Evolutionary conservation across 2,113 vertebrate species (phyloP), one percentile per base, ranked within the genome.

Genomic region (Circaetus cinerascens): DNA sequence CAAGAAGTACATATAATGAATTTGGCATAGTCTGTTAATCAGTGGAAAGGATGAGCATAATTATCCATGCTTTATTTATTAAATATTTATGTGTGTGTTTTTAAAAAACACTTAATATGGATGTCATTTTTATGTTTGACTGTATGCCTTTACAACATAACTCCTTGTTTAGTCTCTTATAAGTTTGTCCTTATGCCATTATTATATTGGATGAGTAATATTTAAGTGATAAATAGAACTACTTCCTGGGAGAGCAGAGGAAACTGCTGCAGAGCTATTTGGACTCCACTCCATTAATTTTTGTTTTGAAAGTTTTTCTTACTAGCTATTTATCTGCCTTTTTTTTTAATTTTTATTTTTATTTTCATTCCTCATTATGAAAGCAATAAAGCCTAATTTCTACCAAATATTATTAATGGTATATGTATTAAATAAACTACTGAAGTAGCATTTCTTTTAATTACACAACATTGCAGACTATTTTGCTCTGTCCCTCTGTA

Each of bases 351-450:
- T 53, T 80, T 68, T 60, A 50, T 40, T 43, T 23, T 30, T 56
- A 60, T 62, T 95, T 96, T 80, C 68, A 94, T 94, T 96, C 69
- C 73, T 97, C 94, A 93, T 97, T 96, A 96, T 91, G 97, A 97
- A 97, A 98, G 98, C 98, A 98, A 98, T 98, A 98, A 98, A 98
- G 78, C 95, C 91, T 97, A 73, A 97, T 98, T 98, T 97, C 91
- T 98, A 97, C 92, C 89, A 97, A 96, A 95, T 93, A 73, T 51
- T 88, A 68, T 71, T 91, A 90, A 90, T 93, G 64, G 80, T 88
- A 92, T 74, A 86, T 95, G 73, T 97, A 92, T 95, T 96, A 83
- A 96, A 93, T 95, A 48, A 96, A 86, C 34, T 86, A 53, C 25
- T 83, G 68, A 81, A 81, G 63, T 53, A 84, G 57, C 34, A n/a